A percentile compares a stretch with the other conserved stretches of the same genome.
Evolutionary conservation across 2,797 vertebrate species (phyloP).

Genomic region (Pseudochromis fuscus): DNA sequence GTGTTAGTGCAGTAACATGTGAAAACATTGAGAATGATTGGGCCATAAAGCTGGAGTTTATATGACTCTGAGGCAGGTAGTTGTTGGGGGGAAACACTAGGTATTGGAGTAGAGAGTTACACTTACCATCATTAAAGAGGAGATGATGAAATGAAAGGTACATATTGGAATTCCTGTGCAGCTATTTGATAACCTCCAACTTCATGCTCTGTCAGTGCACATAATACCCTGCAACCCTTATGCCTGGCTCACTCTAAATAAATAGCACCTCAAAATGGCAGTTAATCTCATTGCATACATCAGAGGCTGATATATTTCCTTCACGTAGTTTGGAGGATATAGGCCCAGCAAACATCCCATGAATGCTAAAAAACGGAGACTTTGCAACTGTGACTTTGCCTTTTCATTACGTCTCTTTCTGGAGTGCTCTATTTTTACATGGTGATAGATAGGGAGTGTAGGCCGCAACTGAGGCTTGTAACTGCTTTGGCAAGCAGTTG

Average conservation of each 20-base stretch:
- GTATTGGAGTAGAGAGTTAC: constrained; percentile 41
- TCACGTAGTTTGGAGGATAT: constrained; percentile 55
- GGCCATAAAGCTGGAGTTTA: constrained; percentile 40
- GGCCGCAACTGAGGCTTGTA: constrained; percentile 76
- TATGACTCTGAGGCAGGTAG: constrained; percentile 37
- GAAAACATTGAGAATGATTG: constrained; percentile 50
- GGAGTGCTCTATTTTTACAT: constrained; percentile 68
- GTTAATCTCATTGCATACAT: constrained; percentile 72
- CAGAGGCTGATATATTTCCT: constrained; percentile 63
- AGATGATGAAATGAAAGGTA: constrained; percentile 70
- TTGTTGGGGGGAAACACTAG: constrained; percentile 48
- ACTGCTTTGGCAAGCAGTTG: constrained; percentile 77
- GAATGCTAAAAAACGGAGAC: constrained; percentile 68
- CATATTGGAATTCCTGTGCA: constrained; percentile 69
- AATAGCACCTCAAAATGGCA: constrained; percentile 74
- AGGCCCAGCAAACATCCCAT: constrained; percentile 41
- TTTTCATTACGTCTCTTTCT: constrained; percentile 66
- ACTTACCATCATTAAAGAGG: constrained; percentile 62
- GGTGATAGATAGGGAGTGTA: constrained; percentile 69
- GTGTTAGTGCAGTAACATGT: constrained; percentile 42
- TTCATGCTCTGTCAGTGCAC: constrained; percentile 78
- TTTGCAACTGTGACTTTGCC: constrained; percentile 61
- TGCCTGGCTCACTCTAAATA: constrained; percentile 70
- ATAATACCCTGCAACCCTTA: constrained; percentile 72
- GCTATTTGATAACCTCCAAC: constrained; percentile 76